Percentiles rank a stretch among this genome's conserved stretches.
Evolutionary conservation across 1,140 invertebrate species (phyloP).

Genomic region (Drosophila oshimai): DNA sequence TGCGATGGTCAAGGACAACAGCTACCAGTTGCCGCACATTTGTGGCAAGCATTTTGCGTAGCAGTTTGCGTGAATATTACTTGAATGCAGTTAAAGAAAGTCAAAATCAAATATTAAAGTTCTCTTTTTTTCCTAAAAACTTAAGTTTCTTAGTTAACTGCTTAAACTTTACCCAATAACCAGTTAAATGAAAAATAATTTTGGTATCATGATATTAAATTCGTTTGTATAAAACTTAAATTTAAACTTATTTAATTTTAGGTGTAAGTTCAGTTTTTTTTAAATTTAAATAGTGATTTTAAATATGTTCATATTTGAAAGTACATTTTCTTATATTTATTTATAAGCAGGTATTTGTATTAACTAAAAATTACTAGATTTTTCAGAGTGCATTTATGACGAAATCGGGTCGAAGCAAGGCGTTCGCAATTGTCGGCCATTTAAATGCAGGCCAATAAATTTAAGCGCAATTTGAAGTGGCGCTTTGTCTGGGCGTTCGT

Average conservation of each 20-base stretch:
- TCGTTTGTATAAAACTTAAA: too few species aligned
- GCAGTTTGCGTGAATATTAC: constrained; percentile 29
- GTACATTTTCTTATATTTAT: too few species aligned
- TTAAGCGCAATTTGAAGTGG: constrained; percentile 59
- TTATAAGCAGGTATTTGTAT: background rate
- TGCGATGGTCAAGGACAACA: constrained; percentile 65
- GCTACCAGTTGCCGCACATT: constrained; percentile 43
- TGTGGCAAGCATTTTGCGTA: constrained; percentile 11
- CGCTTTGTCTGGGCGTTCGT: constrained; percentile 49
- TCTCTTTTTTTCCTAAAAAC: too few species aligned
- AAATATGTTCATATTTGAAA: too few species aligned
- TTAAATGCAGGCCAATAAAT: constrained; percentile 71
- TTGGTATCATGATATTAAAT: too few species aligned
- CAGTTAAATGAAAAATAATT: too few species aligned
- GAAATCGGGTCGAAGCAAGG: constrained; percentile 38
- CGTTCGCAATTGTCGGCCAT: constrained; percentile 48
- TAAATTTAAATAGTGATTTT: too few species aligned
- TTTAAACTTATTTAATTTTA: too few species aligned
- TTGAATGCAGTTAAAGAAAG: constrained; percentile 36
- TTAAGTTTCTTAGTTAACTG: too few species aligned
- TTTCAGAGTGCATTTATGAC: constrained; percentile 56
- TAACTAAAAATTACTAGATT: background rate
- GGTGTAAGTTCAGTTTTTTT: too few species aligned
- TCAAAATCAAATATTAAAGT: background rate
- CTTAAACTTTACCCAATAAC: too few species aligned